Base-by-base conservation (phyloP, 2,797 vertebrate species). In the Macropus fuliginosus region DNA sequence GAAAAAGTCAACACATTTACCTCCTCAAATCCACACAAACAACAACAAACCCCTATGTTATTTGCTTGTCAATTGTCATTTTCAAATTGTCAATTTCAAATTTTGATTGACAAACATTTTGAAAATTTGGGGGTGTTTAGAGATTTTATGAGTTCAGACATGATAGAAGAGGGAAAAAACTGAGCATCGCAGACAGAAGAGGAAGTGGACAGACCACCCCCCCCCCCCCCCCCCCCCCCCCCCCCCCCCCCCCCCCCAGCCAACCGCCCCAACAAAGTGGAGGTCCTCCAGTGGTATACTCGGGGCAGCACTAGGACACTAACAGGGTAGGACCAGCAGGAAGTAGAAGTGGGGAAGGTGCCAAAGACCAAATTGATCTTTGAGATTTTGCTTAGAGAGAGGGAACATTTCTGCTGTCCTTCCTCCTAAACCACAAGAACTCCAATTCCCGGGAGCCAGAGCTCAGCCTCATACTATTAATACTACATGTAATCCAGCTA, bases 101-200 rank as follows among this genome's bases (percentile, higher is more conserved):
- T 95, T 94, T 50, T 74, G 0, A 93, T 92, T 93, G 21, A 91
- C 74, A 91, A 1, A 59, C 92, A 55, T 56, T 16, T 87, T 93
- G 46, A 2, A 13, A n/a, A 57, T 57, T 66, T 46, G 66, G 59
- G 66, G 3, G 56, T n/a, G 94, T 94, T 56, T 95, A 54, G 27
- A 95, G 89, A 92, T 95, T 59, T 54, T 40, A 57, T 87, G 21
- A 50, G 55, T 94, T 29, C 6, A 95, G 52, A 96, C 87, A 62
- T 50, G 3, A 87, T 28, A 87, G 74, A 46, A 87, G 24, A 55
- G 29, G 46, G 28, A 34, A 87, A 74, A 12, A 59, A 14, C 14
- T 62, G 54, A 92, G 56, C 95, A 95, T 24, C 62, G 40, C 6
- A 54, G 10, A 56, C 57, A 40, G 74, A 81, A 81, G n/a, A 46